These are phyloP conservation scores for Metallyticus violacea DNA, from an alignment of 2,888 invertebrate species.

Conservation along the genomic window DNA sequence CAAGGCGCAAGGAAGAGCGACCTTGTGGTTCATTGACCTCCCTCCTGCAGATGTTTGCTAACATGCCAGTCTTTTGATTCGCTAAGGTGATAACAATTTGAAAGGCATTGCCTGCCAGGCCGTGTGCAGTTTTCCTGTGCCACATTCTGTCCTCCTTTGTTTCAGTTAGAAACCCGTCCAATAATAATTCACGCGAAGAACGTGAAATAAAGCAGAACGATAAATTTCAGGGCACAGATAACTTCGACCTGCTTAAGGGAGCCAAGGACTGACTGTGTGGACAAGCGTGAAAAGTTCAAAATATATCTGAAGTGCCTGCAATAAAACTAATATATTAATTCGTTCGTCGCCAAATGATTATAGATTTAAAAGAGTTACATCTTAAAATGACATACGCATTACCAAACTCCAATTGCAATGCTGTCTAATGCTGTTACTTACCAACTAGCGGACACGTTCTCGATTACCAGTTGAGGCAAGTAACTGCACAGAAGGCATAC, in stretches of 20 bases:
- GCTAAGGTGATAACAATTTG: neutral
- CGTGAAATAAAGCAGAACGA: neutral
- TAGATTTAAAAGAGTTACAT: no score
- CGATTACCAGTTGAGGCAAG: no score
- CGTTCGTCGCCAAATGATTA: no score
- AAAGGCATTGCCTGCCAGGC: no score
- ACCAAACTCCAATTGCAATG: no score
- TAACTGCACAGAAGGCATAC: no score
- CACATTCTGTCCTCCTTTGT: neutral
- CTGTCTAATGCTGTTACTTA: neutral
- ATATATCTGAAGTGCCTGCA: no score
- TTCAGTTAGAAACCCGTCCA: neutral
- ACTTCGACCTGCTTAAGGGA: neutral
- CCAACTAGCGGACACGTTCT: neutral
- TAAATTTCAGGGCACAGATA: no score
- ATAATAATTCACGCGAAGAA: neutral
- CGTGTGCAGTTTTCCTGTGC: neutral
- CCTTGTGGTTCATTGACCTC: slow-evolving; percentile 26
- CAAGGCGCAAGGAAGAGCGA: slow-evolving; percentile 4
- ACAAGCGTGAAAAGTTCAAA: no score
- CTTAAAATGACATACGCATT: no score
- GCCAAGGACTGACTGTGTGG: no score
- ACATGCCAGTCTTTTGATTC: neutral
- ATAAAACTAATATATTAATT: no score
- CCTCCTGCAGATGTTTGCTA: neutral